phyloP scores from a whole-genome alignment of 2,113 vertebrate genomes.

The Merops nubicus region DNA sequence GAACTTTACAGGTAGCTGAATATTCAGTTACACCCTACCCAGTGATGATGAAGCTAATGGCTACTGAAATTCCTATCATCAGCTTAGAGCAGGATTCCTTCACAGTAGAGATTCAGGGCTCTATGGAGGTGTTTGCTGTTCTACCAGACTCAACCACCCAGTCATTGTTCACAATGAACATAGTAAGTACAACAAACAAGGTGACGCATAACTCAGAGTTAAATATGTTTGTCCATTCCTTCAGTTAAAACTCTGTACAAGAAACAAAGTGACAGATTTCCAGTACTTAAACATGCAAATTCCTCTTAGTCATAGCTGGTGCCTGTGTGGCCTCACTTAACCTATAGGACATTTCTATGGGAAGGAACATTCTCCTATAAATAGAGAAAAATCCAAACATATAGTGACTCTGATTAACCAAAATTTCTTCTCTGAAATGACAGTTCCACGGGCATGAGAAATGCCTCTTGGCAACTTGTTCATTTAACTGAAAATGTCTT shows the following conservation, averaged over 20 bases:
- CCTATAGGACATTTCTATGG: not conserved
- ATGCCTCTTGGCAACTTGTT: not conserved
- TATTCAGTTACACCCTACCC: slow-evolving; percentile 65
- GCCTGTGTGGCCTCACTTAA: not conserved
- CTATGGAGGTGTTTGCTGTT: slow-evolving; percentile 66
- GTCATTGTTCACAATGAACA: slow-evolving; percentile 67
- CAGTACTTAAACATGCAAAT: not conserved
- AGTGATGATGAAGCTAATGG: slow-evolving; percentile 66
- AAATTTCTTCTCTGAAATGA: not conserved
- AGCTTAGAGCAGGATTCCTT: slow-evolving; percentile 58
- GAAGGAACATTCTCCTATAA: not conserved
- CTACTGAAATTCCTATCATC: slow-evolving; percentile 55
- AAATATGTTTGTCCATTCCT: not conserved
- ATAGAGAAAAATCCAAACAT: not conserved
- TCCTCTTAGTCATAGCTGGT: not conserved
- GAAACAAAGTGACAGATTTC: not conserved
- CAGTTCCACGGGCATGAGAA: not conserved
- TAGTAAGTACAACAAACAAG: slow-evolving; percentile 57
- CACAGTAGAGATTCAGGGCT: slow-evolving; percentile 37
- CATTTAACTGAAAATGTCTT: not conserved
- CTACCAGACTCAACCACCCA: slow-evolving; percentile 41
- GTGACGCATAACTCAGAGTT: not conserved
- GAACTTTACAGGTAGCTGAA: slow-evolving; percentile 57
- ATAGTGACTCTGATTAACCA: not conserved
- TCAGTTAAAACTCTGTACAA: not conserved